Conservation (phyloP, 2,888 invertebrate genomes). For the Himalopsyche japonica region DNA sequence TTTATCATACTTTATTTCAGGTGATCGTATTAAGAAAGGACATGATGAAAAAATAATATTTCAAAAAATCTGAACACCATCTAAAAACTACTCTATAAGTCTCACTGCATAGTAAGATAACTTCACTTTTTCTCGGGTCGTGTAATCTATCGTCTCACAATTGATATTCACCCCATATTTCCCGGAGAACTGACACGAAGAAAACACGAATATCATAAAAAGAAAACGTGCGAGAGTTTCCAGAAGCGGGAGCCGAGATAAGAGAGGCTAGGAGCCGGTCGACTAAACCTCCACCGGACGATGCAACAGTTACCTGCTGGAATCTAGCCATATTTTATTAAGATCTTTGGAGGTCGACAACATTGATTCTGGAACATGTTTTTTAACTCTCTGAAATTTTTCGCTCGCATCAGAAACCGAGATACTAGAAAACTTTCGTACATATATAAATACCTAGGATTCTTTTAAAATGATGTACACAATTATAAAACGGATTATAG, state of each 20-base stretch:
- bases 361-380: not conserved
- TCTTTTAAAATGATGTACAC: no score
- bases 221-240: not conserved
- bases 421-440: no score
- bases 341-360: not conserved
- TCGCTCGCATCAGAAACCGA: no score
- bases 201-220: constrained; percentile 25
- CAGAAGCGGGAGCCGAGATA: not conserved
- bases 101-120: not conserved
- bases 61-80: no score
- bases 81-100: no score
- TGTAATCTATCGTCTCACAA: constrained; percentile 23
- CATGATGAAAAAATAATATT: no score
- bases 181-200: constrained; percentile 11
- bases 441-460: no score
- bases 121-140: not conserved
- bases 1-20: no score
- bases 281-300: not conserved
- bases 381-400: not conserved
- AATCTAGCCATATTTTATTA: not conserved
- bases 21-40: no score
- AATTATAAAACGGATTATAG: no score
- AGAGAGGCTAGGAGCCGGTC: not conserved
- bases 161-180: constrained; percentile 27
- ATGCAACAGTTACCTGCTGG: constrained; percentile 1